Base-by-base conservation (phyloP, 1,140 invertebrate genomes). In the Ylistrum balloti region DNA sequence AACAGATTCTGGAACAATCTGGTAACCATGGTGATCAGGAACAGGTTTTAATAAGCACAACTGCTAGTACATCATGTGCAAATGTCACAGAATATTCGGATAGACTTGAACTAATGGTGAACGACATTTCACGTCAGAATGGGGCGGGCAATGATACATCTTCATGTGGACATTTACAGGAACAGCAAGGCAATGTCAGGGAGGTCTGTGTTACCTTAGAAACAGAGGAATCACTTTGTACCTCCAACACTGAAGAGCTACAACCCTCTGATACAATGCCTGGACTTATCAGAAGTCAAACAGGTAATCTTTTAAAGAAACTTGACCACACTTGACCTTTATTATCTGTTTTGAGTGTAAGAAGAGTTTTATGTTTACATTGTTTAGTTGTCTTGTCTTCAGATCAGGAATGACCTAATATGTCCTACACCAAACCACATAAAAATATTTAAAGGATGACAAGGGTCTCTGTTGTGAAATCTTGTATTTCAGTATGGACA, bases 51-150 rank as follows among this genome's bases (percentile, higher is more conserved):
- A 28, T 7, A 5, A 28, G 56, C 22, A 74, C 56, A 74, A 74
- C 56, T 74, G 22, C 20, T 74, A 11, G 5, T 28, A 3, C n/a
- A 3, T 74, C 56, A 74, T 74, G 56, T 74, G 1, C 56, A 74
- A 28, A 28, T 28, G 56, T 5, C n/a, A 28, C 28, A 28, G 56
- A 74, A 28, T n/a, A 74, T 74, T 74, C 56, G 5, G 22, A 74
- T n/a, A n/a, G n/a, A 74, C 28, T 74, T 74, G 56, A 74, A 74
- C 56, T 74, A 5, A 74, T 74, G 56, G 56, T 74, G 56, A 74
- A 74, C 28, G 56, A 74, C 17, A 74, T 28, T 74, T 74, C 56
- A 74, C 56, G 28, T 28, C 9, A 74, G n/a, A 74, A 74, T 74
- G 56, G 22, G 56, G 22, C 56, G 0, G n/a, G n/a, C n/a, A 74